phyloP scores from a whole-genome alignment of 2,797 vertebrate genomes.

The Acipenser oxyrinchus region DNA sequence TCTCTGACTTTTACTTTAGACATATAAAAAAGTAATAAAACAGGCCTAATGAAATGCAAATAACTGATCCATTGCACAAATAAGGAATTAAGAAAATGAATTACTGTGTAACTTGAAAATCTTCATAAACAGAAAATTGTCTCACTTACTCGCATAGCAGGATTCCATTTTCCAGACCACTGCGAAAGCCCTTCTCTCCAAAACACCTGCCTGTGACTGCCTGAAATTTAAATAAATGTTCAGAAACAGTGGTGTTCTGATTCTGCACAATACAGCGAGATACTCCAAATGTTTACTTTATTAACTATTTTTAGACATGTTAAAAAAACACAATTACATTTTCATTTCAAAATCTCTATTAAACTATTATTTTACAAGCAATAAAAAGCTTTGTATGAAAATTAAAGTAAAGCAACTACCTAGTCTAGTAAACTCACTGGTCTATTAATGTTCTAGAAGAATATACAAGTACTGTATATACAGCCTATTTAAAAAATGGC shows the following conservation, averaged over 20 bases:
- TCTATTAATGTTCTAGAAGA: too few relatives aligned
- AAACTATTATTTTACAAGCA: background rate
- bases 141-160: constrained; percentile 94
- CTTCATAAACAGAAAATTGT: background rate
- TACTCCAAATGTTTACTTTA: background rate
- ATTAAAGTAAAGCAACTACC: background rate
- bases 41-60: too few relatives aligned
- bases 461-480: too few relatives aligned
- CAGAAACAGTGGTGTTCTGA: background rate
- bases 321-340: background rate
- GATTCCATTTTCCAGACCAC: constrained; percentile 85
- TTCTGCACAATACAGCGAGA: too few relatives aligned
- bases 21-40: too few relatives aligned
- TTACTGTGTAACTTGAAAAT: background rate
- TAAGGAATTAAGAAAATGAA: too few relatives aligned
- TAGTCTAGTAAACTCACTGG: too few relatives aligned
- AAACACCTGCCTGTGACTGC: constrained; percentile 88
- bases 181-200: constrained; percentile 83
- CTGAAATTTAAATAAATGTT: constrained; percentile 46
- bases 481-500: too few relatives aligned
- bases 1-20: too few relatives aligned
- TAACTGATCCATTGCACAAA: background rate
- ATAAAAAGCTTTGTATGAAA: background rate
- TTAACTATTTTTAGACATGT: background rate
- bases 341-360: background rate